Conservation (phyloP, 2,888 invertebrate genomes). For the Monoplex corrugatus region DNA sequence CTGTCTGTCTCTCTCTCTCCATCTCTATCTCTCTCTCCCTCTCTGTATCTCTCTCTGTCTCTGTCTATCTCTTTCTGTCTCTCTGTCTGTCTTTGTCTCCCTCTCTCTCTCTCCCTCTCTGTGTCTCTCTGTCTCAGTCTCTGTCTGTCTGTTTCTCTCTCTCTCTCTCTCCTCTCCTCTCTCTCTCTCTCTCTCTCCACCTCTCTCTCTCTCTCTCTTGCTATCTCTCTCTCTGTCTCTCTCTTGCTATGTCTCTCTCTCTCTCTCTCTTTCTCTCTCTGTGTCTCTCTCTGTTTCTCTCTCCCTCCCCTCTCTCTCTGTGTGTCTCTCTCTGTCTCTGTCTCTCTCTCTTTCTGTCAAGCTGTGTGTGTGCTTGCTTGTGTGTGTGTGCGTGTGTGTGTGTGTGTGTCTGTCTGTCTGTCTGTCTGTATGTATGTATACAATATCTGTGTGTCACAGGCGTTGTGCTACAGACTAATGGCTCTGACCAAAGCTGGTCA, state of each 20-base stretch:
- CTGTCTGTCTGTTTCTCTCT: neutral
- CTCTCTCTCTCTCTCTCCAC: neutral
- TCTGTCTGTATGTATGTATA: neutral
- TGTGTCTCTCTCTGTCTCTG: neutral
- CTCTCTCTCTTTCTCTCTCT: neutral
- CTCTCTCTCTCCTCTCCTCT: neutral
- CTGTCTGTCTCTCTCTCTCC: neutral
- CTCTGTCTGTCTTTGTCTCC: neutral
- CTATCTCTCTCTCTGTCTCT: no score
- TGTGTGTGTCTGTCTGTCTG: neutral
- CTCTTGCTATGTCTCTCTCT: neutral
- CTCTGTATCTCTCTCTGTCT: neutral
- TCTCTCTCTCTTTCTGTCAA: neutral
- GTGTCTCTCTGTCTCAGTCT: neutral
- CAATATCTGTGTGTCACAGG: constrained; percentile 34
- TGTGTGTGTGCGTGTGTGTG: neutral
- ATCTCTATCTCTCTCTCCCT: neutral
- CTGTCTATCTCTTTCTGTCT: neutral
- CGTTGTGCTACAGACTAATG: constrained; percentile 43
- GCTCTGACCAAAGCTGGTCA: constrained; percentile 15
- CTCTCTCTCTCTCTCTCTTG: neutral
- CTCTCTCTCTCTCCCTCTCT: neutral
- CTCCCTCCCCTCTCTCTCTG: neutral
- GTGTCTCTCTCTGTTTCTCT: neutral
- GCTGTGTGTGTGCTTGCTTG: neutral